Conservation (phyloP, 1,140 invertebrate genomes). For the Drosophila navojoa region DNA sequence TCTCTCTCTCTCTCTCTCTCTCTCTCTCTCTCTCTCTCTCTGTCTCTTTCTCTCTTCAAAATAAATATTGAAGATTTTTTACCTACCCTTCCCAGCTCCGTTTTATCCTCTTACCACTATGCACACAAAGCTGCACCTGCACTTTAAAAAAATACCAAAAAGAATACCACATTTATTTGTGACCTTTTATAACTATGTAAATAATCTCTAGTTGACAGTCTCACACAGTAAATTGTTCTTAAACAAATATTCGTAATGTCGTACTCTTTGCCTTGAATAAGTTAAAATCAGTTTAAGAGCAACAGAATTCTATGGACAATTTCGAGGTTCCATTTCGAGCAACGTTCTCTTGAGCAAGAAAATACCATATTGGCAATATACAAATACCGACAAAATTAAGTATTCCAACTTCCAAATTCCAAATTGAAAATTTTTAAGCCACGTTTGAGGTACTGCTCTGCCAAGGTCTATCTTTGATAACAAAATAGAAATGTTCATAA, state of each 20-base stretch:
- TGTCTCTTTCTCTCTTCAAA: neutral
- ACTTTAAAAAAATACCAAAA: constrained; percentile 4
- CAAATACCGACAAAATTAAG: neutral
- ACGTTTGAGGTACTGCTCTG: constrained; percentile 22
- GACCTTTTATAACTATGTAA: constrained; percentile 36
- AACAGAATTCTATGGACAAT: constrained; percentile 6
- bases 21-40: neutral
- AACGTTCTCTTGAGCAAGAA: neutral
- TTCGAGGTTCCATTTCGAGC: constrained; percentile 8
- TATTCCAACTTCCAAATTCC: constrained; percentile 8
- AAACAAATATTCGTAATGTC: constrained; percentile 32
- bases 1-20: constrained; percentile 3
- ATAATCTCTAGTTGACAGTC: constrained; percentile 42
- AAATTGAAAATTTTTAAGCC: neutral
- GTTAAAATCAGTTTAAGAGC: constrained; percentile 63
- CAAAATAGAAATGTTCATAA: neutral
- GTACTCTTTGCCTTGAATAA: constrained; percentile 50
- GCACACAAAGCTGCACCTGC: no score
- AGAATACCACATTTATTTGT: constrained; percentile 24
- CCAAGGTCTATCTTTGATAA: constrained; percentile 13
- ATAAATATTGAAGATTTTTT: no score
- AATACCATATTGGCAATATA: constrained; percentile 30
- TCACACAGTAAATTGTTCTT: constrained; percentile 36
- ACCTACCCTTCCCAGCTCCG: no score
- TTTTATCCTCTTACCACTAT: no score